Conservation (phyloP, 2,113 vertebrate genomes). For the Acrocephalus kingi region DNA sequence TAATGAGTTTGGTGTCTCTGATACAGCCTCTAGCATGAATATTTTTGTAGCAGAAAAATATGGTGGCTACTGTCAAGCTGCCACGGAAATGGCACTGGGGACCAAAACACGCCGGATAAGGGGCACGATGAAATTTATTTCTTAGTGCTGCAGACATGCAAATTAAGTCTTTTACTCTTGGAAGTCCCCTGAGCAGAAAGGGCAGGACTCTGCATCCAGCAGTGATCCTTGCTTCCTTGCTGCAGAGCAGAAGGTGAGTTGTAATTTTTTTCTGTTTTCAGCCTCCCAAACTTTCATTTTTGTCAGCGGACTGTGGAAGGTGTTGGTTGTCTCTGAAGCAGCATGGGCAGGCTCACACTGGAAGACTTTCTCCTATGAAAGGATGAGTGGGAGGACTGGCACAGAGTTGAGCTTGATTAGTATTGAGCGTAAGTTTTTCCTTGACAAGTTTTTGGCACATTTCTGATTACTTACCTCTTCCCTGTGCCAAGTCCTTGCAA, state of each 20-base stretch:
- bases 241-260: neutral
- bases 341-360: neutral
- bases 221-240: neutral
- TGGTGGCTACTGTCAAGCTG: neutral
- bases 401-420: slow-evolving; percentile 60
- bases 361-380: slow-evolving; percentile 28
- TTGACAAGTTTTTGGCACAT: slow-evolving; percentile 61
- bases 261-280: neutral
- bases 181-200: neutral
- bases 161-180: neutral
- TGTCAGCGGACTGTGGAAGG: slow-evolving; percentile 26
- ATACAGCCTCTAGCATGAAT: neutral
- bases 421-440: slow-evolving; percentile 55
- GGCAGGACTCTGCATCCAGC: neutral
- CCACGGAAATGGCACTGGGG: neutral
- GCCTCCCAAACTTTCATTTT: slow-evolving; percentile 7
- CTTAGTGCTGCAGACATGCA: neutral
- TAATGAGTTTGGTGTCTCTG: neutral
- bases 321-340: slow-evolving; percentile 20
- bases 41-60: neutral
- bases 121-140: neutral
- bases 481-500: slow-evolving; percentile 58
- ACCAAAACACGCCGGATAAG: neutral
- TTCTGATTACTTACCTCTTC: slow-evolving; percentile 51
- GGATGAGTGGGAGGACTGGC: slow-evolving; percentile 55